phyloP scores from a whole-genome alignment of 2,113 vertebrate species.

The Eurypyga helias region DNA sequence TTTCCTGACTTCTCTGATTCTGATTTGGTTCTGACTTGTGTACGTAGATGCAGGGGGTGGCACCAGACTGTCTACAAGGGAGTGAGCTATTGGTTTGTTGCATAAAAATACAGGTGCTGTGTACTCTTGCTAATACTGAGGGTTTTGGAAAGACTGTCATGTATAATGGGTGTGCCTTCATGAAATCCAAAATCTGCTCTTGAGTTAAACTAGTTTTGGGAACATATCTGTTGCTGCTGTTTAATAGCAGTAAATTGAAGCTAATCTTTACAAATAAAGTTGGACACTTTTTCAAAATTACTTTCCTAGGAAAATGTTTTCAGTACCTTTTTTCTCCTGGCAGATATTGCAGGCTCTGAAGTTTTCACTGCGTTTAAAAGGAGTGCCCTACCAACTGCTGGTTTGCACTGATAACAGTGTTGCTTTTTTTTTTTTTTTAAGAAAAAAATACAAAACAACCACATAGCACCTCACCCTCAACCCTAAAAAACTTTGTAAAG shows the following conservation, averaged over 20 bases:
- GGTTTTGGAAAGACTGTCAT: not conserved
- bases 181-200: not conserved
- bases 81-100: not conserved
- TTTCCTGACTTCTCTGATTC: not conserved
- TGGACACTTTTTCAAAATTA: not conserved
- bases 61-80: rapidly evolving
- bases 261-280: not conserved
- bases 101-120: not conserved
- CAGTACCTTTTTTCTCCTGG: not conserved
- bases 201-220: not conserved
- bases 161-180: not conserved
- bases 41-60: not conserved
- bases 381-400: not conserved
- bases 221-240: not conserved
- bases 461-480: not conserved
- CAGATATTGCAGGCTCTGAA: not conserved
- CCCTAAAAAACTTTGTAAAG: not conserved
- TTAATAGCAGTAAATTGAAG: not conserved
- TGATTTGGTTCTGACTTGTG: not conserved
- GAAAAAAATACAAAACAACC: not conserved
- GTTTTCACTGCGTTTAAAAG: not conserved
- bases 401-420: not conserved
- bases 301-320: not conserved
- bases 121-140: not conserved
- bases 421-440: not conserved